Percentiles rank a stretch among this genome's conserved stretches.
Evolutionary conservation across 2,797 vertebrate species (phyloP).

Genomic region (Ispidina lecontei): DNA sequence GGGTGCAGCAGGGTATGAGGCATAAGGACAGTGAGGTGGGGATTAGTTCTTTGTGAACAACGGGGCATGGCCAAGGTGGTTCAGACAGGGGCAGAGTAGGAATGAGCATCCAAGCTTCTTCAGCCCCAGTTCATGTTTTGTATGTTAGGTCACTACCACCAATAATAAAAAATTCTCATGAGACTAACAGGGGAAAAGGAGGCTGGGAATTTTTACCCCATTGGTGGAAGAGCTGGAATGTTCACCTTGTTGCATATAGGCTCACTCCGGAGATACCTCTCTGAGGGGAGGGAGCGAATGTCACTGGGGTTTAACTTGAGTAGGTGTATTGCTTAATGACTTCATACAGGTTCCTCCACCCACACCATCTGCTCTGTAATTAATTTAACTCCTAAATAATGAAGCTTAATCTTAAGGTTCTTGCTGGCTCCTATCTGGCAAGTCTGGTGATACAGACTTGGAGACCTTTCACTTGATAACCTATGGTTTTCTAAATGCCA

Average conservation of each 20-base stretch:
- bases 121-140: background rate
- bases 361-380: background rate
- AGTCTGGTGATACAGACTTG: background rate
- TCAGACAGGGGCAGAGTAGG: background rate
- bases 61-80: background rate
- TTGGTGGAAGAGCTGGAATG: background rate
- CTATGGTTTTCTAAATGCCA: background rate
- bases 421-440: background rate
- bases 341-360: background rate
- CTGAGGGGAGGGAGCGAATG: background rate
- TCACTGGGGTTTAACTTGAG: background rate
- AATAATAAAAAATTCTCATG: background rate
- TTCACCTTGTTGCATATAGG: background rate
- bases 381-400: constrained; percentile 1
- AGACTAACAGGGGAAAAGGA: background rate
- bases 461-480: background rate
- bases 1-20: background rate
- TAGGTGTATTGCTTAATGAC: background rate
- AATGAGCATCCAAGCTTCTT: background rate
- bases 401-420: background rate
- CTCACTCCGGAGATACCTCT: background rate
- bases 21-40: background rate
- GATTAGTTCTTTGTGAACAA: background rate
- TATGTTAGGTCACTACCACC: too few relatives aligned
- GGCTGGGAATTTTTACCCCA: background rate